Conservation (phyloP, 2,888 invertebrate genomes). For the Thera obeliscata region DNA sequence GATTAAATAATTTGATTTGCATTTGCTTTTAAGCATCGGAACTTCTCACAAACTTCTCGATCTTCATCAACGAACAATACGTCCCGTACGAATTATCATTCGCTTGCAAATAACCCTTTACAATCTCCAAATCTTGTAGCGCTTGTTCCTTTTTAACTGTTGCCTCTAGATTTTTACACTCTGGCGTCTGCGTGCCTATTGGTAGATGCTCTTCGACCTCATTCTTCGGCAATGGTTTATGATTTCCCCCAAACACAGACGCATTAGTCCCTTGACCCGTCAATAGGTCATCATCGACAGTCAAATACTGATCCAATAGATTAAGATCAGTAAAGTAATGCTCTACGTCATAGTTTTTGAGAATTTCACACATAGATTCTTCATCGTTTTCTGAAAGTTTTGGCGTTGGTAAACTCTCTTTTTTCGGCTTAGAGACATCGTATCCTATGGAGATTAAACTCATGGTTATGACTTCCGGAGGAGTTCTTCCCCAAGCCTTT, state of each 20-base stretch:
- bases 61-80: neutral
- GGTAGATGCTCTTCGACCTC: slow-evolving; percentile 50
- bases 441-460: slow-evolving; percentile 54
- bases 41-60: neutral
- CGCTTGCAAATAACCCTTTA: slow-evolving; percentile 50
- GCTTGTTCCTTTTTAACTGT: slow-evolving; percentile 48
- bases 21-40: neutral
- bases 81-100: slow-evolving; percentile 30
- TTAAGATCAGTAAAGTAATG: slow-evolving; percentile 50
- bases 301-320: slow-evolving; percentile 55
- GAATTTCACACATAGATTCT: slow-evolving; percentile 48
- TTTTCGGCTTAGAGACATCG: slow-evolving; percentile 45
- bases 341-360: slow-evolving; percentile 56
- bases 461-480: slow-evolving; percentile 48
- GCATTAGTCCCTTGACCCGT: slow-evolving; percentile 59
- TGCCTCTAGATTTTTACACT: slow-evolving; percentile 45
- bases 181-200: slow-evolving; percentile 51
- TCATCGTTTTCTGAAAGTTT: slow-evolving; percentile 52
- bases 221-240: slow-evolving; percentile 43
- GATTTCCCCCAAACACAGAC: slow-evolving; percentile 60
- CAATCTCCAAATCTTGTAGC: slow-evolving; percentile 52
- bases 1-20: neutral
- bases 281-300: slow-evolving; percentile 58
- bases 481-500: slow-evolving; percentile 55
- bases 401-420: slow-evolving; percentile 32